Percentiles rank a stretch among this genome's conserved stretches.
Conservation (phyloP, 2,888 invertebrate genomes). For the Tenthredo amoena region DNA sequence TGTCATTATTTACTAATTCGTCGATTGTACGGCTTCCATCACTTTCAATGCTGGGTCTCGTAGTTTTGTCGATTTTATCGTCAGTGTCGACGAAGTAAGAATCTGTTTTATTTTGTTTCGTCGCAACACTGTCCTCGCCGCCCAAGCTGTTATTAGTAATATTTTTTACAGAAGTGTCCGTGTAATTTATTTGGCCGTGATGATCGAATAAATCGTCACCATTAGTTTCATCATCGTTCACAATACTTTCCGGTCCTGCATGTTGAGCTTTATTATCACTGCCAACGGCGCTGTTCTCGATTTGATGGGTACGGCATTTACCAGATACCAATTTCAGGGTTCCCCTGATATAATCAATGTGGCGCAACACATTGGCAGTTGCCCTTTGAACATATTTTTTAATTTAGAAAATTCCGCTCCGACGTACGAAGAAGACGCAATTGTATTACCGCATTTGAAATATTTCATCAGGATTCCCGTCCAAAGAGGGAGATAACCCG, state of each 20-base stretch:
- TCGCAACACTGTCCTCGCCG: not conserved
- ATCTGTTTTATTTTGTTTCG: not conserved
- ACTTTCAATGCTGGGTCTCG: not conserved
- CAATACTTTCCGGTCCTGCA: not conserved
- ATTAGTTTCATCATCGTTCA: not conserved
- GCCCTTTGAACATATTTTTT: constrained; percentile 53
- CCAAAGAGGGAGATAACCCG: constrained; percentile 55
- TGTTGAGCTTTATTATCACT: not conserved
- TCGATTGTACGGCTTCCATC: not conserved
- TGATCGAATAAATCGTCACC: not conserved
- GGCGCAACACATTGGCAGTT: constrained; percentile 54
- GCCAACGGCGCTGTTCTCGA: no score
- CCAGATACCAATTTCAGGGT: constrained; percentile 47
- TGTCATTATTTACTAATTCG: not conserved
- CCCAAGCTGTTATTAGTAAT: not conserved
- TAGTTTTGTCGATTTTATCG: not conserved
- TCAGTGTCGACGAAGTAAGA: not conserved
- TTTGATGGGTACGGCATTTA: not conserved
- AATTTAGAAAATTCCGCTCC: constrained; percentile 57
- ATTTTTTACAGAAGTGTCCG: not conserved
- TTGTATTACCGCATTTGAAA: constrained; percentile 46
- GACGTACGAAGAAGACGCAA: constrained; percentile 54
- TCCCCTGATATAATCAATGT: constrained; percentile 50
- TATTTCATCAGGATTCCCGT: constrained; percentile 47
- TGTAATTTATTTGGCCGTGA: not conserved